Evolutionary conservation across 2,888 invertebrate genomes (phyloP).

Genomic region (Liodrosophila aerea): DNA sequence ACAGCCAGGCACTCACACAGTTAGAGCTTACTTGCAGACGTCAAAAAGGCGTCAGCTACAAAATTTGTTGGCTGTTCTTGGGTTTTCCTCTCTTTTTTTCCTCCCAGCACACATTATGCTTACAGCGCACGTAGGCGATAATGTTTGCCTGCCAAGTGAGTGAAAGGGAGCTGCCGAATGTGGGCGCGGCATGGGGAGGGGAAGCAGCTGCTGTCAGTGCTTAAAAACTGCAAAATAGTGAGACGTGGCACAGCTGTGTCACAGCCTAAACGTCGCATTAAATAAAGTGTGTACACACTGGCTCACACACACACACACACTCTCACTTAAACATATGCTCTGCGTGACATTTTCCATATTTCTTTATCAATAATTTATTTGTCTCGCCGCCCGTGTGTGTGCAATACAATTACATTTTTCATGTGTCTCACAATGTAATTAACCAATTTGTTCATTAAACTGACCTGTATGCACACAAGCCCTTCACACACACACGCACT

Average conservation of each 20-base stretch:
- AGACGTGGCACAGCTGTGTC: conserved; percentile 56
- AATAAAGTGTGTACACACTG: conserved; percentile 19
- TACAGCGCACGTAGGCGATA: conserved; percentile 78
- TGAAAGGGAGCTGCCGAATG: background rate
- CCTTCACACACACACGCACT: conserved; percentile 10
- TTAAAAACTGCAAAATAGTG: conserved; percentile 76
- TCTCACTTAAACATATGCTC: background rate
- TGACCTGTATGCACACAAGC: conserved; percentile 60
- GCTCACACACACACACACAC: background rate
- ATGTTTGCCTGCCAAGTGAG: conserved; percentile 75
- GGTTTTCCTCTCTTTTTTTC: conserved; percentile 35
- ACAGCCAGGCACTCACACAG: conserved; percentile 13
- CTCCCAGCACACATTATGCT: conserved; percentile 32
- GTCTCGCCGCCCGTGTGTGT: conserved; percentile 22
- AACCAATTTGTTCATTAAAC: conserved; percentile 75
- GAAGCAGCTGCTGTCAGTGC: conserved; percentile 47
- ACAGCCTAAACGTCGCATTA: conserved; percentile 40
- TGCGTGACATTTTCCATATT: conserved; percentile 26
- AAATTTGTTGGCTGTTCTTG: conserved; percentile 41
- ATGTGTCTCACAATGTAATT: conserved; percentile 52
- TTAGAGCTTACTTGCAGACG: conserved; percentile 43
- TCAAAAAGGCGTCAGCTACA: conserved; percentile 33
- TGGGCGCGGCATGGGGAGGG: conserved; percentile 3
- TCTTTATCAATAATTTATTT: conserved; percentile 36
- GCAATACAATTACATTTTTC: conserved; percentile 35